Evolutionary conservation across 2,888 invertebrate genomes (phyloP).

Genomic region (Ametastegia equiseti): DNA sequence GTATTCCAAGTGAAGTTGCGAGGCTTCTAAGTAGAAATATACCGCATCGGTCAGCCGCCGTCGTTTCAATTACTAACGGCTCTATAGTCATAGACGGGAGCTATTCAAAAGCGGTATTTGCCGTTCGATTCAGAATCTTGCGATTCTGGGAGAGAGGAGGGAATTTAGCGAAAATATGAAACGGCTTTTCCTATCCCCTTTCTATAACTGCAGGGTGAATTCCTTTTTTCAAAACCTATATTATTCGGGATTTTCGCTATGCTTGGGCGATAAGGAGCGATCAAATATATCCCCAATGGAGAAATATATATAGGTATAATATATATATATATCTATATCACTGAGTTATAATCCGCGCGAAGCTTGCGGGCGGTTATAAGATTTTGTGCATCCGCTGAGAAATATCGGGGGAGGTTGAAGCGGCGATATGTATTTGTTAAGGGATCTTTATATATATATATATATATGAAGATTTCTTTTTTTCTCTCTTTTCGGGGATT

Average conservation of each 20-base stretch:
- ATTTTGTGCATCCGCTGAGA: neutral
- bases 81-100: neutral
- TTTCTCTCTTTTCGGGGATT: neutral
- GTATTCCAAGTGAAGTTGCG: neutral
- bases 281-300: neutral
- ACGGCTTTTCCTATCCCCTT: neutral
- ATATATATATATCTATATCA: too few species aligned
- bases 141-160: neutral
- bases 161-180: neutral
- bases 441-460: neutral
- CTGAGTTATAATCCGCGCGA: neutral
- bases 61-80: neutral
- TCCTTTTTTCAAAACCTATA: neutral
- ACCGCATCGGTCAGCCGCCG: neutral
- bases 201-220: neutral
- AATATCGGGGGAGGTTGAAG: neutral
- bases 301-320: neutral
- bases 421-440: neutral
- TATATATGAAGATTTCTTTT: too few species aligned
- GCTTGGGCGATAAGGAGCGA: neutral
- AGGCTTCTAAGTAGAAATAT: neutral
- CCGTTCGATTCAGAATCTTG: neutral
- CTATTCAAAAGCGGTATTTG: neutral
- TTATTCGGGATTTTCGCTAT: neutral
- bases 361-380: neutral